Evolutionary conservation across 2,888 invertebrate species (phyloP).

Genomic region (Eilema caniola): DNA sequence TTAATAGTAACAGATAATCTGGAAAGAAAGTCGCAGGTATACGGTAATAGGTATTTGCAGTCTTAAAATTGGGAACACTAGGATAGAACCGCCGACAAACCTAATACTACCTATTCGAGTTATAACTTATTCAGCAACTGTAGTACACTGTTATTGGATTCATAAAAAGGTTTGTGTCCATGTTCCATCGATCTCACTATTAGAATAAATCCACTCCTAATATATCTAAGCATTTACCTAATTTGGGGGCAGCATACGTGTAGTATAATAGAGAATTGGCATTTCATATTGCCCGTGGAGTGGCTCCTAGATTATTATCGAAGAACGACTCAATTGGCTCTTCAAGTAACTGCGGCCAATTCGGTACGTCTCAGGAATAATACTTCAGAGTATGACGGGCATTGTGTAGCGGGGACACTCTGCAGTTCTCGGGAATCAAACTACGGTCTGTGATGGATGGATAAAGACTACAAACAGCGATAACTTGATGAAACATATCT

Average conservation of each 20-base stretch:
- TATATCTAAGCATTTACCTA: not conserved
- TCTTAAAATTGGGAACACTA: too few species aligned
- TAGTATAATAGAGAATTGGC: not conserved
- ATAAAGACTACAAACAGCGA: too few species aligned
- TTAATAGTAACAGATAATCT: too few species aligned
- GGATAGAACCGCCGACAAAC: too few species aligned
- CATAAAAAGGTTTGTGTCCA: not conserved
- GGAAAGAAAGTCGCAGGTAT: too few species aligned
- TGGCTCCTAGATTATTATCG: slow-evolving; percentile 2
- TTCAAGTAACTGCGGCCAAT: slow-evolving; percentile 9
- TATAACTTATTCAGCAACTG: too few species aligned
- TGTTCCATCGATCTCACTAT: not conserved
- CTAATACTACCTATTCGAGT: too few species aligned
- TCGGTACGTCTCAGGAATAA: not conserved
- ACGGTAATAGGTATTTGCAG: too few species aligned
- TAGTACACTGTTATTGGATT: too few species aligned
- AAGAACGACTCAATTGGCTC: not conserved
- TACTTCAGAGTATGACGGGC: not conserved
- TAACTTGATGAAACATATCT: too few species aligned
- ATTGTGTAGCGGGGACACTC: not conserved
- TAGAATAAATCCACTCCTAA: not conserved
- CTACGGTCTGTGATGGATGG: not conserved
- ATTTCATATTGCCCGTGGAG: not conserved
- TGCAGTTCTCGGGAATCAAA: not conserved
- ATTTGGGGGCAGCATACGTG: not conserved